Percentiles rank a stretch among this genome's conserved stretches.
Evolutionary conservation across 2,888 invertebrate species (phyloP).

Genomic region (Phalera bucephala): DNA sequence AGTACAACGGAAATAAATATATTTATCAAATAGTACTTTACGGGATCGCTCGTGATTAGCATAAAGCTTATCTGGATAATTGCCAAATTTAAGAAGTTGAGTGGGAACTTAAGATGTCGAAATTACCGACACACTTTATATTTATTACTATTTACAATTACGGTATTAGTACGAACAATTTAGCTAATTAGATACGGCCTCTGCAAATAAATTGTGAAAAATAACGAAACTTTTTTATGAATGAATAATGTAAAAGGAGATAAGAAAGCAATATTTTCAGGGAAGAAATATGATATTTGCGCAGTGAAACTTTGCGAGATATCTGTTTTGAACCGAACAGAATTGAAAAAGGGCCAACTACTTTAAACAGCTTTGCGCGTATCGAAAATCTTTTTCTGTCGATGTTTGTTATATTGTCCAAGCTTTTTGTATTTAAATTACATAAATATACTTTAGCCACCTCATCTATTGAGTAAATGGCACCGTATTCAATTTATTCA

Average conservation of each 20-base stretch:
- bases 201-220: slow-evolving; percentile 4
- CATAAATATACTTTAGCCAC: too few relatives aligned
- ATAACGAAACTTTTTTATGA: background rate
- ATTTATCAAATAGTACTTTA: slow-evolving; percentile 5
- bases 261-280: too few relatives aligned
- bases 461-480: too few relatives aligned
- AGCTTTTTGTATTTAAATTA: too few relatives aligned
- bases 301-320: background rate
- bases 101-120: slow-evolving; percentile 8
- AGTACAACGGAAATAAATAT: background rate
- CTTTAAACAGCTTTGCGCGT: too few relatives aligned
- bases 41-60: slow-evolving; percentile 45
- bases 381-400: too few relatives aligned
- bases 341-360: too few relatives aligned
- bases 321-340: background rate
- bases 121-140: slow-evolving; percentile 14
- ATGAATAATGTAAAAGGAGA: background rate
- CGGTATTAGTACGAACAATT: background rate
- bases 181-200: background rate
- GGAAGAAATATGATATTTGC: background rate
- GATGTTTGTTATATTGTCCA: too few relatives aligned
- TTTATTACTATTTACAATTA: slow-evolving; percentile 8
- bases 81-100: slow-evolving; percentile 46
- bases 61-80: slow-evolving; percentile 52
- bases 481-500: too few relatives aligned